Conservation (phyloP, 2,797 vertebrate genomes). For the Pangasius mekongensis region DNA sequence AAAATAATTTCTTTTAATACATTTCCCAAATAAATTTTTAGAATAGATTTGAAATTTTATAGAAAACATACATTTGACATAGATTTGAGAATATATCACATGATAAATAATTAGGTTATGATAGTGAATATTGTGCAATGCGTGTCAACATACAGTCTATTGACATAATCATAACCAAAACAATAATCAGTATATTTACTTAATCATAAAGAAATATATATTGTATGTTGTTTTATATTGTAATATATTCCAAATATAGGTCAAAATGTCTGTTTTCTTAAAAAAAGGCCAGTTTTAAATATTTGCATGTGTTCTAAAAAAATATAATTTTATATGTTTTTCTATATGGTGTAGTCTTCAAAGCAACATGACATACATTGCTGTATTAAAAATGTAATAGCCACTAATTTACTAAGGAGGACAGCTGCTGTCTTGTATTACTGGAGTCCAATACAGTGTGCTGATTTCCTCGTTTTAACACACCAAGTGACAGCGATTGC, state of each 20-base stretch:
- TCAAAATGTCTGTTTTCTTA: background rate
- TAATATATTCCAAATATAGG: background rate
- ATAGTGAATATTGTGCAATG: background rate
- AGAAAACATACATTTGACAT: background rate
- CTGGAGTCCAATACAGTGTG: background rate
- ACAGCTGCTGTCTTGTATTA: background rate
- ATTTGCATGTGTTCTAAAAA: background rate
- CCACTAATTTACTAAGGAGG: background rate
- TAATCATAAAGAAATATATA: background rate
- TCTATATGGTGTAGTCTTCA: background rate
- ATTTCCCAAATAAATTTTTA: background rate
- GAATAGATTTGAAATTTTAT: background rate
- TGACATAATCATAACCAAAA: background rate
- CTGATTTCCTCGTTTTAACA: background rate
- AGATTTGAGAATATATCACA: background rate
- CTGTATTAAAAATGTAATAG: background rate
- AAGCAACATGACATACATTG: background rate
- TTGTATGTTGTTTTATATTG: background rate
- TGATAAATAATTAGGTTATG: background rate
- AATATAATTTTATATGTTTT: background rate
- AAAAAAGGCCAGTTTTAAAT: background rate
- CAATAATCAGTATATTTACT: background rate
- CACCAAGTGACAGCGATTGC: background rate
- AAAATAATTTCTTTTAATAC: background rate
- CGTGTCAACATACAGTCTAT: background rate